These are phyloP conservation scores for Eolophus roseicapilla DNA, from an alignment of 2,113 vertebrate genomes.

Conservation along the genomic window DNA sequence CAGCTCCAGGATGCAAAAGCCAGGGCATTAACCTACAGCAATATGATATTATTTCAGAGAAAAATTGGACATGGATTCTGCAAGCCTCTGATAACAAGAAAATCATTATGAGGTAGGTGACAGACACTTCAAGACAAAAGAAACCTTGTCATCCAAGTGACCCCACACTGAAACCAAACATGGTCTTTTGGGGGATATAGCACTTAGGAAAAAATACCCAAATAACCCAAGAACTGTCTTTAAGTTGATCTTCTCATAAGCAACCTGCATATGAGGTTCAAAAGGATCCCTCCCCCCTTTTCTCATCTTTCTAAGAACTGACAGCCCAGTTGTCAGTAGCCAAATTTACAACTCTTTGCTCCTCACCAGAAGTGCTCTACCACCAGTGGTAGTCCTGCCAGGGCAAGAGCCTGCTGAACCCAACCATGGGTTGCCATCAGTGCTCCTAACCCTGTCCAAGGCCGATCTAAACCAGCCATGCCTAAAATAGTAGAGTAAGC, in stretches of 20 bases:
- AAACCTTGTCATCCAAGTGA: background rate
- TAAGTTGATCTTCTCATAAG: background rate
- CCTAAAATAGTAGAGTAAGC: background rate
- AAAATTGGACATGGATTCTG: background rate
- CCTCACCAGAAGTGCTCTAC: background rate
- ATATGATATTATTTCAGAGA: background rate
- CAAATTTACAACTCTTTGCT: background rate
- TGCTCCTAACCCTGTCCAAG: background rate
- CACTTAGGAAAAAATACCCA: background rate
- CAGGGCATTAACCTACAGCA: background rate
- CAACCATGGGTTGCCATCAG: background rate
- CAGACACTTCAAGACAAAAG: background rate
- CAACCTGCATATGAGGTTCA: background rate
- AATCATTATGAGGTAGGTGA: background rate
- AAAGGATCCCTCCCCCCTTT: background rate
- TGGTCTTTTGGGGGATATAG: background rate
- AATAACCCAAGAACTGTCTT: background rate
- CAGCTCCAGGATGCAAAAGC: background rate
- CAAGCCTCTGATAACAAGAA: background rate
- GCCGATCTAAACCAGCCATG: background rate
- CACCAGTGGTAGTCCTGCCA: background rate
- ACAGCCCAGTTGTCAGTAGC: background rate
- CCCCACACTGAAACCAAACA: background rate
- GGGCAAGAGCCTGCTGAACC: background rate
- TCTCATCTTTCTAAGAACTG: background rate